Conservation (phyloP, 2,888 invertebrate genomes). For the Orthonychiurus folsomi region DNA sequence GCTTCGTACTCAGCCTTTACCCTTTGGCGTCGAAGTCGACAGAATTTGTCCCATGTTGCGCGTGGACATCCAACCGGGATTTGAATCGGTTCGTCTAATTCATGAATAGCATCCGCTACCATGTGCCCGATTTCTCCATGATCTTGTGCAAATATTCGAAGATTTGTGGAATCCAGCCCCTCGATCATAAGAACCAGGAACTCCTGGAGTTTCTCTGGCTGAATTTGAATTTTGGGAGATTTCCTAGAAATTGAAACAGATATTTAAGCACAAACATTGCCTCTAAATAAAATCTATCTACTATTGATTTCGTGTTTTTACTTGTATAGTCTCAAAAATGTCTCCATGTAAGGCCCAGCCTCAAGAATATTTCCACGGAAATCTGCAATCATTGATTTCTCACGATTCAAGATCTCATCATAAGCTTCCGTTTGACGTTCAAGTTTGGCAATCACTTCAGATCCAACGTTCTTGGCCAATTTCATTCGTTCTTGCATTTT, state of each 20-base stretch:
- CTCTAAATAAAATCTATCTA: neutral
- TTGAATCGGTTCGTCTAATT: constrained; percentile 35
- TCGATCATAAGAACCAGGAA: constrained; percentile 23
- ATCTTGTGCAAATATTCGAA: constrained; percentile 29
- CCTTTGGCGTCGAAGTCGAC: constrained; percentile 27
- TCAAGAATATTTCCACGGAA: neutral
- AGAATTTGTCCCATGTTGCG: constrained; percentile 35
- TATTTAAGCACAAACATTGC: neutral
- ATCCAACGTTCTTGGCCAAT: constrained; percentile 24
- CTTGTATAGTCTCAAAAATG: constrained; percentile 8
- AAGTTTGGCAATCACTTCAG: constrained; percentile 25
- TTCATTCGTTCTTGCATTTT: constrained; percentile 35
- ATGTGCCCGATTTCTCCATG: constrained; percentile 29
- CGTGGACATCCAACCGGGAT: constrained; percentile 37
- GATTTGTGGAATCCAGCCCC: constrained; percentile 23
- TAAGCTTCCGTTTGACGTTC: constrained; percentile 25
- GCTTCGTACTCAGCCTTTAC: constrained; percentile 34
- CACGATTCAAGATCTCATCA: constrained; percentile 24
- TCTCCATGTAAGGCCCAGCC: constrained; percentile 4
- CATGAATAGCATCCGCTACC: constrained; percentile 28
- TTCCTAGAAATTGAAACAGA: constrained; percentile 22
- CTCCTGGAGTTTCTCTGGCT: constrained; percentile 25
- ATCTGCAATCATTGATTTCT: neutral
- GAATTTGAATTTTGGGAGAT: constrained; percentile 30
- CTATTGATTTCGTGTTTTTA: neutral